These are phyloP conservation scores for Chrysemys picta DNA, from an alignment of 2,113 vertebrate genomes.

Conservation along the genomic window DNA sequence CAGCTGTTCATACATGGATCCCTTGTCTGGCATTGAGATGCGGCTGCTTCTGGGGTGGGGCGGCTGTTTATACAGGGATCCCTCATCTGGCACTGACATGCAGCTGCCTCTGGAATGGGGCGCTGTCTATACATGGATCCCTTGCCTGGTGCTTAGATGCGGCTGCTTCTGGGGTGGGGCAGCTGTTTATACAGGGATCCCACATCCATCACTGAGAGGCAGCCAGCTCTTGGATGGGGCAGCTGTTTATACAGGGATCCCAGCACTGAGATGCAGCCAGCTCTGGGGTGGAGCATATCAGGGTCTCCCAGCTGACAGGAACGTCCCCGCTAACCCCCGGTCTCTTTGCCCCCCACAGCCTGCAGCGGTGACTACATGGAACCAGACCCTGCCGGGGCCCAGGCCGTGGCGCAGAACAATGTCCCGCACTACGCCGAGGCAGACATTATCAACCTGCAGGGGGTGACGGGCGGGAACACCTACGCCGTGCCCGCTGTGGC, in stretches of 20 bases:
- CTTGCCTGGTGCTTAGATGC: too few species aligned
- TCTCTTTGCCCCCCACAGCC: constrained; percentile 72
- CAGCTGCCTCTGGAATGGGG: not conserved
- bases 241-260: not conserved
- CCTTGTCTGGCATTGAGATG: too few species aligned
- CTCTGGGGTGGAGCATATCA: not conserved
- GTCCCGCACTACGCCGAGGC: constrained; percentile 96
- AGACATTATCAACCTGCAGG: constrained; percentile 92
- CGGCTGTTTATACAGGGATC: too few species aligned
- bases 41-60: too few species aligned
- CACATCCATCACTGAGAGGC: not conserved
- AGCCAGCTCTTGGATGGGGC: not conserved
- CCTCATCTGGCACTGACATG: too few species aligned
- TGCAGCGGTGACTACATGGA: constrained; percentile 83
- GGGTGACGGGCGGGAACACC: constrained; percentile 92
- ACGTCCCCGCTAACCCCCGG: not conserved
- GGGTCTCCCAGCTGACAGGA: not conserved
- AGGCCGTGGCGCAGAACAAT: constrained; percentile 81
- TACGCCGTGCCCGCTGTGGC: constrained; percentile 87
- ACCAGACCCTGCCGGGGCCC: constrained; percentile 78
- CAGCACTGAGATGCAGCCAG: not conserved
- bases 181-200: not conserved
- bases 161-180: too few species aligned
- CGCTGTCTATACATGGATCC: not conserved
- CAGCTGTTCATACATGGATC: not conserved